Base-by-base conservation (phyloP, 1,140 invertebrate species). In the Alviniconcha marisindica region DNA sequence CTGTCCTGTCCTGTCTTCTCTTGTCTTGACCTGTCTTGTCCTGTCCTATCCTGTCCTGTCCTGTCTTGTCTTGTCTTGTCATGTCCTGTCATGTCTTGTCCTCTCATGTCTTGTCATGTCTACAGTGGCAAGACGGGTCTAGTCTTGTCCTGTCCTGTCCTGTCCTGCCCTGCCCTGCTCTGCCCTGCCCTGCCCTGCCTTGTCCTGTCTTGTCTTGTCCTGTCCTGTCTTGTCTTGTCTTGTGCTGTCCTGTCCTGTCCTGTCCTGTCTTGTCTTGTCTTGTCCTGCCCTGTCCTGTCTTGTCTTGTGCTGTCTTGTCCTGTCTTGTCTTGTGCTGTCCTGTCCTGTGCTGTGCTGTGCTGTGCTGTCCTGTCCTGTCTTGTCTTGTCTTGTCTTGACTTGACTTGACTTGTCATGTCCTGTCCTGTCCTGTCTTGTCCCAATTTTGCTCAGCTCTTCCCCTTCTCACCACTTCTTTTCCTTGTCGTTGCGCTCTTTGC, bases 161-260 rank as follows among this genome's bases (percentile, higher is more conserved):
- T 51, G 48, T 51, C 7, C 54, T 56, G 54, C 21, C 5, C 54
- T n/a, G n/a, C n/a, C n/a, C n/a, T n/a, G n/a, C n/a, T n/a, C 54
- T 56, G 54, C 54, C 54, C 54, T 56, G 54, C 21, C 54, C 54
- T 56, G 54, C 21, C 54, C 54, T 56, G 54, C 21, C 5, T n/a
- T 56, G 54, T 21, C 5, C 54, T 56, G 54, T 40, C 7, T 38
- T 36, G 36, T 5, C 42, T 12, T 40, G 36, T 40, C 31, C 36
- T 42, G 42, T 40, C 71, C 28, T 7, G 7, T 82, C 21, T 74
- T 69, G 38, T 44, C 81, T 28, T 69, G 63, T 51, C 54, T 33
- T 63, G 54, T 79, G 7, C 74, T 83, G 66, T 51, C 74, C 42
- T 77, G 42, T 31, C 28, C 42, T 77, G n/a, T n/a, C 28, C 38